Base-by-base conservation (phyloP, 2,113 vertebrate species). In the Hemiscyllium ocellatum region DNA sequence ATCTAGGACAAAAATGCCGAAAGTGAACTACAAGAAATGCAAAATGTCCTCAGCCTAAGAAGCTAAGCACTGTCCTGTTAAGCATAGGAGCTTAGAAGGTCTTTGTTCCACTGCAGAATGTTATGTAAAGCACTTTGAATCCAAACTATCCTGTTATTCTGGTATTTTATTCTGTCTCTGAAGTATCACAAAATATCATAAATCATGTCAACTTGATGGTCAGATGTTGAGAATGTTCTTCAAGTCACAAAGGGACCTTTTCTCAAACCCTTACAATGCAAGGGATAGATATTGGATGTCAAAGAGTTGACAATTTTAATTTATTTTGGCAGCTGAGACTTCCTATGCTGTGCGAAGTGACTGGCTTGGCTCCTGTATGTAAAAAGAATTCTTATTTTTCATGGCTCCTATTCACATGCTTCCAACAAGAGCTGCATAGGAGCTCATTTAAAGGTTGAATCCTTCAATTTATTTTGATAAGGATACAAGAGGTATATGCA, bases 21-120 rank as follows among this genome's bases (percentile, higher is more conserved):
- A 96, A 97, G 68, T 66, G 97, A 98, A 1, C 96, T 98, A 0
- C 96, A 97, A 96, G 97, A 98, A 97, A 47, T 98, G 96, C 95
- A 91, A 70, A 76, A 72, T 76, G 20, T 4, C 42, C 68, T 95
- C 94, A 3, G 0, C 68, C 26, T 72, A 72, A 95, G 69, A 13
- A 72, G 68, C 68, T 72, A 95, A 72, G 15, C n/a, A 33, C 66
- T 47, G 24, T 72, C 66, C 37, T 95, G 13, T 52, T 76, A 95
- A 95, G 4, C 68, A 95, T 42, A 72, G 42, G 56, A 68, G 61
- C 61, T 90, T 50, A 50, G 68, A 70, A 24, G 42, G 20, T 50
- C 50, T 66, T 68, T 66, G 37, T 70, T 52, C 68, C 37, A 70
- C 68, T 29, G 42, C 89, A 91, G 89, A 91, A 65, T 76, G 68